These are phyloP conservation scores for Resseliella maxima DNA, from an alignment of 2,888 invertebrate genomes.

Conservation along the genomic window DNA sequence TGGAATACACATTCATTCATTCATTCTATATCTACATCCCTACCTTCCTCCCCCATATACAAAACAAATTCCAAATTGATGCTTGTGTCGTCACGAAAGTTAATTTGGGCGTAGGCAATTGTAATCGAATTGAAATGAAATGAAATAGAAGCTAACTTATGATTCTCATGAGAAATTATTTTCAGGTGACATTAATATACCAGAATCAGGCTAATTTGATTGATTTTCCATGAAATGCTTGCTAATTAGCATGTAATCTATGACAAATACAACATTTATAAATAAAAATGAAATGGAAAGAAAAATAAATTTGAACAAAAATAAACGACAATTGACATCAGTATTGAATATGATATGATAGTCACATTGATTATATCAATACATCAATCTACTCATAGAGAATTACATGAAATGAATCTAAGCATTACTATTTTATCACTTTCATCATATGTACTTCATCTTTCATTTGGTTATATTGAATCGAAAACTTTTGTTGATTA, in stretches of 20 bases:
- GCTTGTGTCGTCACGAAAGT: neutral
- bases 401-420: slow-evolving; percentile 5
- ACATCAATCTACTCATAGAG: too few species aligned
- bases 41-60: too few species aligned
- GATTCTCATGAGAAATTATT: neutral
- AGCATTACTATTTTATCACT: slow-evolving; percentile 9
- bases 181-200: slow-evolving; percentile 7
- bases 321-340: too few species aligned
- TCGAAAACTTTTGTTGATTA: too few species aligned
- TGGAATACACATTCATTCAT: neutral
- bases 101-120: neutral
- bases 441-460: neutral
- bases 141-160: neutral
- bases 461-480: neutral
- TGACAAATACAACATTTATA: neutral
- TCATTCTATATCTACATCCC: too few species aligned
- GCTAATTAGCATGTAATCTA: neutral
- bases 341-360: too few species aligned
- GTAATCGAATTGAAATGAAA: neutral
- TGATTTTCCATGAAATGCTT: neutral
- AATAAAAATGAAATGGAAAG: neutral
- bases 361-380: too few species aligned
- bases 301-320: too few species aligned
- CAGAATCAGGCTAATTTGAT: neutral
- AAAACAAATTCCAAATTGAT: too few species aligned